phyloP scores from a whole-genome alignment of 2,888 invertebrate species.

The Craniophora ligustri region DNA sequence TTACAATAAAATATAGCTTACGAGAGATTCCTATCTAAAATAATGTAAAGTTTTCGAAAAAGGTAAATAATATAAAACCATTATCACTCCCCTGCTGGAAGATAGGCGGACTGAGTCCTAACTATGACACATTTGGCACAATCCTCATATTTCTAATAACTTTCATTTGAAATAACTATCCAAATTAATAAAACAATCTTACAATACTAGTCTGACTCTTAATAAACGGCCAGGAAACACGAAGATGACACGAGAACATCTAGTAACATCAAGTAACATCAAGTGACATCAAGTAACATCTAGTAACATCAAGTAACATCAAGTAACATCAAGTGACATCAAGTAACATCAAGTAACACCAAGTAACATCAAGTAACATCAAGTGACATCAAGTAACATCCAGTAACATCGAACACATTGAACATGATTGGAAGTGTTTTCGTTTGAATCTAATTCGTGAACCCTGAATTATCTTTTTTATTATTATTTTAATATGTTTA shows the following conservation, averaged over 20 bases:
- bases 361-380: constrained; percentile 11
- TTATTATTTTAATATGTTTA: constrained; percentile 21
- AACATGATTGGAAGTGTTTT: background rate
- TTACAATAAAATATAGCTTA: constrained; percentile 46
- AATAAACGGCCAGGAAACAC: constrained; percentile 39
- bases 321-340: too few relatives aligned
- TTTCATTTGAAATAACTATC: background rate
- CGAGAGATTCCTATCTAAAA: constrained; percentile 30
- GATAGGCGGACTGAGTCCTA: constrained; percentile 4
- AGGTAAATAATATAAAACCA: constrained; percentile 21
- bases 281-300: constrained; percentile 11
- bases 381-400: constrained; percentile 23
- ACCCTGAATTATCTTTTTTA: constrained; percentile 39
- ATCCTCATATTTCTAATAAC: background rate
- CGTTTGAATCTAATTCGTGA: constrained; percentile 42
- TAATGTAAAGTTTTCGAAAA: constrained; percentile 19
- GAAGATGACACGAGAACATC: constrained; percentile 20
- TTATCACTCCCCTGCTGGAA: constrained; percentile 9
- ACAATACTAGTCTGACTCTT: constrained; percentile 27
- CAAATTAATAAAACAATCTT: constrained; percentile 24
- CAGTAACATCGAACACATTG: too few relatives aligned
- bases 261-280: background rate
- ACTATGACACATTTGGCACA: background rate
- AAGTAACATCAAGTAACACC: background rate
- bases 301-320: constrained; percentile 22